Evolutionary conservation across 2,888 invertebrate genomes (phyloP).

Genomic region (Trachelus iudaicus): DNA sequence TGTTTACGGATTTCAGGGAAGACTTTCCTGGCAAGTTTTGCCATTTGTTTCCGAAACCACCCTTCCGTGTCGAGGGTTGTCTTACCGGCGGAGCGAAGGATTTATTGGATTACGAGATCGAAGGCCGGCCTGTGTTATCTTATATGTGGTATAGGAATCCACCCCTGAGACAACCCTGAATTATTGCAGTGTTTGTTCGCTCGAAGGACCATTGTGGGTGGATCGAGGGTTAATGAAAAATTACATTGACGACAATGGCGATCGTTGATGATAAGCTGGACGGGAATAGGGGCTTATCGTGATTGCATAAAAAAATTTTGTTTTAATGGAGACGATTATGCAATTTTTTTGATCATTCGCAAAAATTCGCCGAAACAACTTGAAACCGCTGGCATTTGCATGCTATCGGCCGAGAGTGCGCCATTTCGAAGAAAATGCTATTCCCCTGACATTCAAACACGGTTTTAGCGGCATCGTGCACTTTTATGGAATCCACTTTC

Average conservation of each 20-base stretch:
- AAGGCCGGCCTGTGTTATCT: not conserved
- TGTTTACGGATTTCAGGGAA: not conserved
- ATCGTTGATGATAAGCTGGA: not conserved
- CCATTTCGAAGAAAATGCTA: too few species aligned
- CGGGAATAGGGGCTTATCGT: not conserved
- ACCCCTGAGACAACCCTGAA: not conserved
- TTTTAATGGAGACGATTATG: too few species aligned
- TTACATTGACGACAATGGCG: not conserved
- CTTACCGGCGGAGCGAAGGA: not conserved
- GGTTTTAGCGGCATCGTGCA: not conserved
- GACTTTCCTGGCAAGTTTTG: not conserved
- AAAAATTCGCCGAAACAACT: not conserved
- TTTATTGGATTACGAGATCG: not conserved
- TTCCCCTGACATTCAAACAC: not conserved
- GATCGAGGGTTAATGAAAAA: not conserved
- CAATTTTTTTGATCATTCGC: too few species aligned
- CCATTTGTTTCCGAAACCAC: not conserved
- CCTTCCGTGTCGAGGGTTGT: constrained; percentile 8
- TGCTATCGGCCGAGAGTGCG: not conserved
- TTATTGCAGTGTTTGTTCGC: not conserved
- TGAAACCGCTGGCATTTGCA: not conserved
- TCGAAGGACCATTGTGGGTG: not conserved
- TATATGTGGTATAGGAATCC: not conserved
- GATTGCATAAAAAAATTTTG: not conserved
- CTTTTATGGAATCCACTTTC: not conserved